Conservation (phyloP, 2,113 vertebrate species). For the Colius striatus region DNA sequence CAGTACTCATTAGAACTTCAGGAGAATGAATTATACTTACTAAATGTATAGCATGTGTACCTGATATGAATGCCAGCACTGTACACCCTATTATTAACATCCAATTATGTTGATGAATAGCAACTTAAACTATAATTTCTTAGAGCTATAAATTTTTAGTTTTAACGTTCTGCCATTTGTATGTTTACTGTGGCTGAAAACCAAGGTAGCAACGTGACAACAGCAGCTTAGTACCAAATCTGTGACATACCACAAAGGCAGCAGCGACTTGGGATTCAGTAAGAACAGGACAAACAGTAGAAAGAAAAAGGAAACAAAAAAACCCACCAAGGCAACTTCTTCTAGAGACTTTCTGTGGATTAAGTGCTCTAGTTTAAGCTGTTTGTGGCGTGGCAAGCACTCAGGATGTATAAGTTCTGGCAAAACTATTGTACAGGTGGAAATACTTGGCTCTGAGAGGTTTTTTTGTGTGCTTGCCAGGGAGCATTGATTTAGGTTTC, state of each 20-base stretch:
- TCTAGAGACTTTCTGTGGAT: not conserved
- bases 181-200: constrained; percentile 58
- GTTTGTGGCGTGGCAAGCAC: not conserved
- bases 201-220: not conserved
- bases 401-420: not conserved
- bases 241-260: not conserved
- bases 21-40: constrained; percentile 52
- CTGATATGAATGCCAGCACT: constrained; percentile 37
- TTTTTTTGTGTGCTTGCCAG: not conserved
- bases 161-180: constrained; percentile 48
- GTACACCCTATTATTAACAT: constrained; percentile 56
- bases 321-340: not conserved
- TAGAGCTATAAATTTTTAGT: constrained; percentile 49
- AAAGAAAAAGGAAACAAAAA: not conserved
- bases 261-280: not conserved
- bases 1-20: constrained; percentile 59
- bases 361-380: not conserved
- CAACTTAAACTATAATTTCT: constrained; percentile 71
- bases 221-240: not conserved
- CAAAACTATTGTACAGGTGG: not conserved
- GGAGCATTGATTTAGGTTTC: not conserved
- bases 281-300: not conserved
- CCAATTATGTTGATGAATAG: constrained; percentile 73
- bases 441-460: not conserved
- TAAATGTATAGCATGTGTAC: constrained; percentile 59